A percentile compares a stretch with the other conserved stretches of the same genome.
Conservation (phyloP, 2,888 invertebrate genomes). For the Macrophya annulata region DNA sequence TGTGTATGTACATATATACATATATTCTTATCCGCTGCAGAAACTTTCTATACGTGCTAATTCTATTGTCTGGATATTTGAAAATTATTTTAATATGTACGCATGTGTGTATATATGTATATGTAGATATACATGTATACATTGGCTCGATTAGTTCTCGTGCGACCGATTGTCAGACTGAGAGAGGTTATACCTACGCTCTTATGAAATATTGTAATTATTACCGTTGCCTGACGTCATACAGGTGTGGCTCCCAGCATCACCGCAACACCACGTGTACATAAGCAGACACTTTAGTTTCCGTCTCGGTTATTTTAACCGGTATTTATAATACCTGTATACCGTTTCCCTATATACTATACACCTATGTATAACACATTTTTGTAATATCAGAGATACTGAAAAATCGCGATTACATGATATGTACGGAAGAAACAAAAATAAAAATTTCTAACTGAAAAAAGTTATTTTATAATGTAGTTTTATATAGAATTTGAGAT, state of each 20-base stretch:
- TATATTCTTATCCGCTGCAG: not conserved
- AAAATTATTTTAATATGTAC: not conserved
- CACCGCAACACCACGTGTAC: constrained; percentile 22
- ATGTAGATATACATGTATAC: no score
- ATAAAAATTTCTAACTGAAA: no score
- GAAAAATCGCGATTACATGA: not conserved
- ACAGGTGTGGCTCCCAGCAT: constrained; percentile 67
- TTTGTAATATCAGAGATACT: not conserved
- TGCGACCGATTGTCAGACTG: constrained; percentile 55
- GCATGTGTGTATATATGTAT: no score
- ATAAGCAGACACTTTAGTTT: not conserved
- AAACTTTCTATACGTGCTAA: not conserved
- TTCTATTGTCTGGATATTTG: not conserved
- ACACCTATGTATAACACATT: not conserved
- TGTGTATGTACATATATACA: not conserved
- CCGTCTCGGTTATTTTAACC: constrained; percentile 16
- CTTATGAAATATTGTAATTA: constrained; percentile 68
- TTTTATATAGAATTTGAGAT: no score
- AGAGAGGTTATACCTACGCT: constrained; percentile 53
- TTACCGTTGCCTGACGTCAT: constrained; percentile 71
- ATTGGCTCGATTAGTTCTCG: constrained; percentile 50
- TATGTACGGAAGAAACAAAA: no score
- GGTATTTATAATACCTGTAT: not conserved
- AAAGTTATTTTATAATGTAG: no score
- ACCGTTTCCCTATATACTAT: not conserved